These are phyloP conservation scores for Halictus quadricinctus DNA, from an alignment of 2,888 invertebrate genomes.

Conservation along the genomic window DNA sequence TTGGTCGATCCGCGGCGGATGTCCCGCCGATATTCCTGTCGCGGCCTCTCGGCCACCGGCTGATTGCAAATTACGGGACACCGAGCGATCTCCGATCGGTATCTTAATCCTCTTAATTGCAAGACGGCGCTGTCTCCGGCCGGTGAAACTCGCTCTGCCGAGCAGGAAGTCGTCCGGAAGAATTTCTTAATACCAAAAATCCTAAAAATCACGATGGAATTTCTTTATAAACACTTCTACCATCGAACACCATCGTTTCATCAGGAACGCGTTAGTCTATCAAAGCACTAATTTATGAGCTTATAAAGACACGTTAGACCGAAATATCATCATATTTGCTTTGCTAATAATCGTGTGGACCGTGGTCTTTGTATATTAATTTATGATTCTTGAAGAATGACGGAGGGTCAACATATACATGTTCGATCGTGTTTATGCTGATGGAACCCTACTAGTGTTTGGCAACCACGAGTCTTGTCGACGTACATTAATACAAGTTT, in stretches of 20 bases:
- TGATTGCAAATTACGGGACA: slow-evolving; percentile 38
- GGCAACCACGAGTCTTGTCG: too few relatives aligned
- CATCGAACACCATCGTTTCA: not conserved
- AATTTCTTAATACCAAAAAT: not conserved
- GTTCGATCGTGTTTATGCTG: too few relatives aligned
- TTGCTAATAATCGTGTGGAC: not conserved
- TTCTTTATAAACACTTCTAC: not conserved
- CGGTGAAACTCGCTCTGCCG: slow-evolving; percentile 4
- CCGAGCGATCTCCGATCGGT: slow-evolving; percentile 32
- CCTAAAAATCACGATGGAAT: not conserved
- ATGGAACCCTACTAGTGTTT: too few relatives aligned
- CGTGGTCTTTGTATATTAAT: not conserved
- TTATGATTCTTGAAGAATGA: too few relatives aligned
- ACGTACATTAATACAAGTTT: too few relatives aligned
- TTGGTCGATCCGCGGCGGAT: slow-evolving; percentile 13
- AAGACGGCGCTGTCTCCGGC: slow-evolving; percentile 9
- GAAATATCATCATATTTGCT: not conserved
- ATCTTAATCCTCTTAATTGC: slow-evolving; percentile 41
- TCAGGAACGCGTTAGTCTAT: not conserved
- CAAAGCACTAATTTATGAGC: not conserved
- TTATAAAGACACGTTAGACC: too few relatives aligned
- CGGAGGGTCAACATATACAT: too few relatives aligned
- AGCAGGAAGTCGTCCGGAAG: slow-evolving; percentile 1
- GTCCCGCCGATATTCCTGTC: slow-evolving; percentile 2
- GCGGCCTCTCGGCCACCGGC: slow-evolving; percentile 6